Evolutionary conservation across 2,888 invertebrate species (phyloP), one percentile per base, ranked within the genome.

Genomic region (Glaucopsyche alexis): DNA sequence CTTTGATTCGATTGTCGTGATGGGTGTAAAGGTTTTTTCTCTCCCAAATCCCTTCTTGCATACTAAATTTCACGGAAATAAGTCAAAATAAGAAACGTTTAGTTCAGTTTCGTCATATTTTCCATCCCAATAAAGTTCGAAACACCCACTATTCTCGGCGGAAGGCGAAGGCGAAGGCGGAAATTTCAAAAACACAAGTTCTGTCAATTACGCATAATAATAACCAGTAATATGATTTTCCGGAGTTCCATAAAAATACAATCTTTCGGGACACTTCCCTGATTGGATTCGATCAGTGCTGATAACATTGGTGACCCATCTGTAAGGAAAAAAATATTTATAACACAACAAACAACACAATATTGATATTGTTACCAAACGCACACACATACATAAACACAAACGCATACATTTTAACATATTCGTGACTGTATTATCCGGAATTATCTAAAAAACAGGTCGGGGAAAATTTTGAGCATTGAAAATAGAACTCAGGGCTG

Each of bases 201-300:
- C 55, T 55, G 19, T 13, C 55, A 55, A 55, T 55, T 55, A 55
- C 55, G 11, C 55, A 4, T 19, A 73, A 77, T 72, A 73, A 76
- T 75, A 76, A 73, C 75, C 76, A 55, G 55, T 74, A 74, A 77
- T 78, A 74, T 72, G 67, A 71, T 72, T 75, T 75, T 73, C 72
- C 49, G 40, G 40, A 72, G 50, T 66, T 40, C 40, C 13, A 50
- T 50, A 38, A 40, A n/a, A 49, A 64, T 38, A 49, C 49, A 49
- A 65, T 29, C 49, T 72, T 67, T 67, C 47, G 45, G 19, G 45
- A 67, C 47, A 67, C 19, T 67, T 47, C 45, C 47, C 19, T 67
- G 67, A 67, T 67, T 67, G 42, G 42, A 66, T 66, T 16, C 66
- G 40, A 66, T 66, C 55, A 55, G 55, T 13, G 19, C 19, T 55